Base-by-base conservation (phyloP, 35 echinoderm and acorn worm genomes). In the Holothuria glaberrima region DNA sequence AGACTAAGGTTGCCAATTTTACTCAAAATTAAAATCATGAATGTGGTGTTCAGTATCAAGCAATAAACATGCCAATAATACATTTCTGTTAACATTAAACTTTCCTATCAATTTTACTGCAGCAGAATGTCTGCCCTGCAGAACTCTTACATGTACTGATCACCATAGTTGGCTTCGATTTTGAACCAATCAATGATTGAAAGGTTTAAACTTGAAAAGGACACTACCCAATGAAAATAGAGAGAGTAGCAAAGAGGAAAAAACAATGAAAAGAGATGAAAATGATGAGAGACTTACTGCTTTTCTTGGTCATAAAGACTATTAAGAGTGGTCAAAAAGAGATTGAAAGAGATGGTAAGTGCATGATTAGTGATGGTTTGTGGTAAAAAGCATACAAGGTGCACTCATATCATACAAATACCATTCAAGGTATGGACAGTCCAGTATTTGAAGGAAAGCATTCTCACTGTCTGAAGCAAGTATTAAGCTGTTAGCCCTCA, bases 281-380 rank as follows among this genome's bases (percentile, higher is more conserved):
- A 60, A 52, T 61, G 62, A 79, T 62, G 48, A 87, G 38, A 24
- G 71, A 95, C 93, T 95, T 95, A 95, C 93, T 95, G 85, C 86
- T 88, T 75, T 95, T 91, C 90, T 95, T 95, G 57, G 84, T 95
- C 93, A 95, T 95, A 90, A 92, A 95, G 30, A 95, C 93, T 95
- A 89, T 56, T 80, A 75, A 82, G 30, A 31, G 34, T 75, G 71
- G 34, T 41, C 44, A 41, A 75, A 75, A 41, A 75, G 33, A 75
- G 71, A 75, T 75, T 75, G 44, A 75, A 34, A 75, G 16, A 38
- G 31, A n/a, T 75, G 28, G 71, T 75, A 21, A 75, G 71, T 75
- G 29, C 71, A 75, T 10, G 71, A 38, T 54, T 54, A 54, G 50
- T 54, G 50, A 14, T 54, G 13, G 13, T 46, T n/a, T 46, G 44